Evolutionary conservation across 2,888 invertebrate genomes (phyloP).

Genomic region (Corythucha ciliata): DNA sequence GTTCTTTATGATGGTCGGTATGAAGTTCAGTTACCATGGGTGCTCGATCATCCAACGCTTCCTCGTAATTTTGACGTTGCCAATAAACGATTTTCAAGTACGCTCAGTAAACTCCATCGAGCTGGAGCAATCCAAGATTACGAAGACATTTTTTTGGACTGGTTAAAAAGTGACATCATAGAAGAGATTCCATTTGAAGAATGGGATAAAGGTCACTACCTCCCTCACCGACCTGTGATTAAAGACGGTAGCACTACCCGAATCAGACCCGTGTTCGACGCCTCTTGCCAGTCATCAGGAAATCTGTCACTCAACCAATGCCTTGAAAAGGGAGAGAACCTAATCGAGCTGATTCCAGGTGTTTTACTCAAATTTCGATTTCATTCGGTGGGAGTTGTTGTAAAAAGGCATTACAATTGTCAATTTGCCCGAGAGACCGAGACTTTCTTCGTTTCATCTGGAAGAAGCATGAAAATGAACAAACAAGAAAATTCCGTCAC

Average conservation of each 20-base stretch:
- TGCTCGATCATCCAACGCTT: conserved; percentile 37
- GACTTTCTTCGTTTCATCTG: conserved; percentile 22
- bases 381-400: conserved; percentile 11
- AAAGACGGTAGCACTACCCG: conserved; percentile 14
- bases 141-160: conserved; percentile 35
- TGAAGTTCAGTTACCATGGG: conserved; percentile 38
- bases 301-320: conserved; percentile 8
- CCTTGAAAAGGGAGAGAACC: conserved; percentile 13
- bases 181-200: conserved; percentile 32
- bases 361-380: conserved; percentile 11
- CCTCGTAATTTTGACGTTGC: conserved; percentile 35
- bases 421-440: conserved; percentile 10
- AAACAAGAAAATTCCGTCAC: conserved; percentile 6
- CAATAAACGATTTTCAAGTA: conserved; percentile 33
- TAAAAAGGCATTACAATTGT: conserved; percentile 16
- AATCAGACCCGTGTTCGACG: conserved; percentile 20
- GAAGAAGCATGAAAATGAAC: conserved; percentile 3
- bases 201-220: conserved; percentile 14
- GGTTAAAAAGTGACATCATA: conserved; percentile 36
- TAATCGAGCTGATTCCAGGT: conserved; percentile 14
- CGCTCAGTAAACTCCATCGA: conserved; percentile 31
- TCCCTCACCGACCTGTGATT: conserved; percentile 15
- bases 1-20: conserved; percentile 36
- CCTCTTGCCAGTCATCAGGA: background rate
- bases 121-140: conserved; percentile 32